phyloP scores from a whole-genome alignment of 2,888 invertebrate genomes.

The Spicauda simplicius region DNA sequence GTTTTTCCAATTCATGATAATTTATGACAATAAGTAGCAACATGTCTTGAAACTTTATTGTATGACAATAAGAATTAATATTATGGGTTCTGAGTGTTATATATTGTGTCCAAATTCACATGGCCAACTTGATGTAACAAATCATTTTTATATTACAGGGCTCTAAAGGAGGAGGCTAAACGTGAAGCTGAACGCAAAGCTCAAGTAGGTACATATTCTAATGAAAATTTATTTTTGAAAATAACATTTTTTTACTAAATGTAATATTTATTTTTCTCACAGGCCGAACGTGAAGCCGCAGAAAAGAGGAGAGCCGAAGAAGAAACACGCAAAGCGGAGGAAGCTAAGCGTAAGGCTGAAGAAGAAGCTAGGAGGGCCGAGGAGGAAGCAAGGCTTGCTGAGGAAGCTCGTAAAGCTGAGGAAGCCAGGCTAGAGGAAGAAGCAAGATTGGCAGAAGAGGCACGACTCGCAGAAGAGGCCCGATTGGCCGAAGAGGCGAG shows the following conservation, averaged over 20 bases:
- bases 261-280: neutral
- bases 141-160: conserved; percentile 58
- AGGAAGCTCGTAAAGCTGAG: conserved; percentile 74
- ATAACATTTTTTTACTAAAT: neutral
- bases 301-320: conserved; percentile 84
- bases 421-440: conserved; percentile 74
- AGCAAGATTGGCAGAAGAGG: conserved; percentile 73
- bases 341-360: conserved; percentile 78
- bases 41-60: too few relatives aligned
- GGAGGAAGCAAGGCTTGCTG: conserved; percentile 73
- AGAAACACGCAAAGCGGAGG: conserved; percentile 80
- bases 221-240: neutral
- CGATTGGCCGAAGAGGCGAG: conserved; percentile 67
- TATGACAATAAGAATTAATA: too few relatives aligned
- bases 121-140: neutral
- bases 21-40: too few relatives aligned
- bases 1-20: too few relatives aligned
- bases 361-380: conserved; percentile 75
- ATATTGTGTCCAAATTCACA: too few relatives aligned
- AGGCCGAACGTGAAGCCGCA: conserved; percentile 73
- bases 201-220: conserved; percentile 59
- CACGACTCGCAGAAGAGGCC: conserved; percentile 66
- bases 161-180: conserved; percentile 81
- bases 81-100: too few relatives aligned
- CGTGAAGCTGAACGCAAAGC: conserved; percentile 79